A percentile compares a stretch with the other conserved stretches of the same genome.
These are phyloP conservation scores for Apostichopus leukothele DNA, from an alignment of 53 echinoderm and acorn worm genomes.

Conservation along the genomic window DNA sequence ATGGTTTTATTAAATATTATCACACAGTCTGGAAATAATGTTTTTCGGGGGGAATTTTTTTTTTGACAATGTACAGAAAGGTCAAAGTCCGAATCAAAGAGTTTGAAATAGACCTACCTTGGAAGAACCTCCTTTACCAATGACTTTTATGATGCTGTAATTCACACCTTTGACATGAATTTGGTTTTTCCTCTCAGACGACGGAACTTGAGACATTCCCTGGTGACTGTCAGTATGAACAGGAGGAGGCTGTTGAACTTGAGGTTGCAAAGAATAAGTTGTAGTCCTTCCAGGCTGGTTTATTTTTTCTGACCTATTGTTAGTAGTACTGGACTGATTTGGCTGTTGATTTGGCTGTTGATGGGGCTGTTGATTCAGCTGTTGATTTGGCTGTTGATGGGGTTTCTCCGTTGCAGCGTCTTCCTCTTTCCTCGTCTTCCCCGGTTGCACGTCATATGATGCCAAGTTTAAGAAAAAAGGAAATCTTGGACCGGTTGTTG, in stretches of 20 bases:
- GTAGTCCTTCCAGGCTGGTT: too few species aligned
- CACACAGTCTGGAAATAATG: too few species aligned
- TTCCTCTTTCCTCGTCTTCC: too few species aligned
- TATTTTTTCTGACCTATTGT: too few species aligned
- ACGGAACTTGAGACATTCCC: neutral
- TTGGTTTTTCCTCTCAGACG: constrained; percentile 61
- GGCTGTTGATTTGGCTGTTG: neutral
- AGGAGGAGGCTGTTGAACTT: neutral
- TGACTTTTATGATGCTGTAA: constrained; percentile 68
- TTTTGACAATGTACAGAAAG: too few species aligned
- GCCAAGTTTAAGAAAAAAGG: neutral
- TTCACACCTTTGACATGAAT: constrained; percentile 68
- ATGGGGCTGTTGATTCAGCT: too few species aligned
- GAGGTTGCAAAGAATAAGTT: neutral
- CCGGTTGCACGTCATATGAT: neutral
- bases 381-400: too few species aligned
- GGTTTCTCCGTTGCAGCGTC: too few species aligned
- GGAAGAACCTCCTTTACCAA: constrained; percentile 96
- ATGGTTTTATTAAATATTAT: too few species aligned
- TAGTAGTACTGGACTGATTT: neutral
- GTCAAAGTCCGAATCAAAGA: too few species aligned
- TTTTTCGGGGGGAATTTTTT: too few species aligned
- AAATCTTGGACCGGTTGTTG: neutral
- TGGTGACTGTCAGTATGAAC: neutral
- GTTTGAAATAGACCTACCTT: constrained; percentile 56